phyloP scores from a whole-genome alignment of 2,888 invertebrate genomes.

The Atrina japonica region DNA sequence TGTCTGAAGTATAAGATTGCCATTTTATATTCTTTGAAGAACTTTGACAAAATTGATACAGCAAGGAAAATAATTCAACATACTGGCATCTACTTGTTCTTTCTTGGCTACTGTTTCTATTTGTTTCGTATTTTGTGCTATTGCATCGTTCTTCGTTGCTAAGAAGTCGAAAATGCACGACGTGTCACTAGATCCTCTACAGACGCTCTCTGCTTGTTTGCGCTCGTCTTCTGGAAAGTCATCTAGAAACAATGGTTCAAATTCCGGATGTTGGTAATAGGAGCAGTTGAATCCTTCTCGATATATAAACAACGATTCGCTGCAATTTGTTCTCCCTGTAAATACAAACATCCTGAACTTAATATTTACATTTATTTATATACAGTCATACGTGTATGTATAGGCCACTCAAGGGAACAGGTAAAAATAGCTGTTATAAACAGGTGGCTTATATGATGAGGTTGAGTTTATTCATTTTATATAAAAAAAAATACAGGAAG shows the following conservation, averaged over 20 bases:
- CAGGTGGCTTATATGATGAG: too few relatives aligned
- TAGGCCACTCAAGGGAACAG: too few relatives aligned
- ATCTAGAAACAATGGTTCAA: conserved; percentile 29
- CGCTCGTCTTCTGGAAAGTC: background rate
- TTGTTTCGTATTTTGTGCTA: conserved; percentile 41
- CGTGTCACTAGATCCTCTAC: conserved; percentile 41
- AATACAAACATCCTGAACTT: background rate
- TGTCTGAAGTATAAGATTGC: too few relatives aligned
- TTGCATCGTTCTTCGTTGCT: conserved; percentile 35
- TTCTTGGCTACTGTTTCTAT: conserved; percentile 6
- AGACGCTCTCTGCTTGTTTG: conserved; percentile 28
- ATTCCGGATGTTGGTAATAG: conserved; percentile 21
- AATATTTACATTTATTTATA: background rate
- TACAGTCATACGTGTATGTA: background rate
- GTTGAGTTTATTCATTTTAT: too few relatives aligned
- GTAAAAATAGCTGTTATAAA: too few relatives aligned
- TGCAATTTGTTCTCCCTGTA: conserved; percentile 36
- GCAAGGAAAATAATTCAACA: background rate
- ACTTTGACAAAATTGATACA: background rate
- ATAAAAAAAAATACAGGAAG: too few relatives aligned
- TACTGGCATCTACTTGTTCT: conserved; percentile 31
- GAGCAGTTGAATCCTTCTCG: conserved; percentile 14
- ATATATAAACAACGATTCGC: conserved; percentile 27
- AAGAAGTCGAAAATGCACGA: conserved; percentile 57
- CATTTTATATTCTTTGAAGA: too few relatives aligned